phyloP scores from a whole-genome alignment of 2,797 vertebrate genomes.

The Thripadectes ignobilis region DNA sequence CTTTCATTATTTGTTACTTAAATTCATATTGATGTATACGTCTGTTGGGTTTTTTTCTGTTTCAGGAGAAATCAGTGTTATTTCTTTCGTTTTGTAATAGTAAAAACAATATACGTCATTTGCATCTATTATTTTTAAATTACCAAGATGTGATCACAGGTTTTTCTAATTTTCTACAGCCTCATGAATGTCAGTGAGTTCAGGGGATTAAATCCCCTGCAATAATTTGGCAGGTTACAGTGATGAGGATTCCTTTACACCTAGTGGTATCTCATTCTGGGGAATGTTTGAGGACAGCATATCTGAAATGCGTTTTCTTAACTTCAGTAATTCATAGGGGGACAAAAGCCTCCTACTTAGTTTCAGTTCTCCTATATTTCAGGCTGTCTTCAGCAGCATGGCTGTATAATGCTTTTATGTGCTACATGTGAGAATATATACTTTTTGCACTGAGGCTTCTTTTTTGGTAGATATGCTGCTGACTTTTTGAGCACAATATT shows the following conservation, averaged over 20 bases:
- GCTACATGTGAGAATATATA: constrained; percentile 34
- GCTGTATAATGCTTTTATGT: constrained; percentile 37
- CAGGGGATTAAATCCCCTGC: not conserved
- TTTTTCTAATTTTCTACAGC: not conserved
- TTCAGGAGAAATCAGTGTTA: not conserved
- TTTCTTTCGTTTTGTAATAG: not conserved
- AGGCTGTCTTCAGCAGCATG: constrained; percentile 6
- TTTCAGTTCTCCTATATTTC: not conserved
- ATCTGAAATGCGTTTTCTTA: not conserved
- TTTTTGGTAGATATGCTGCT: constrained; percentile 23
- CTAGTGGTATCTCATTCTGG: not conserved
- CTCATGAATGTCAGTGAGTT: not conserved
- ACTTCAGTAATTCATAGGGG: not conserved
- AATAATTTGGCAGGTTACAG: not conserved
- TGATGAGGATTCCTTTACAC: not conserved
- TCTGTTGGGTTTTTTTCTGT: not conserved
- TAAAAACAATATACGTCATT: not conserved
- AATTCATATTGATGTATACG: not conserved
- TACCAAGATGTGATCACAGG: not conserved
- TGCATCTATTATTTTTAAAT: not conserved
- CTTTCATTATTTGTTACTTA: not conserved
- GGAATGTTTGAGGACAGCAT: not conserved
- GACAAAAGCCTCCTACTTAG: not conserved
- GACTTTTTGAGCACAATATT: constrained; percentile 49
- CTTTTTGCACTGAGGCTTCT: constrained; percentile 45